Conservation (phyloP, 2,797 vertebrate genomes). For the Propithecus perrieri region DNA sequence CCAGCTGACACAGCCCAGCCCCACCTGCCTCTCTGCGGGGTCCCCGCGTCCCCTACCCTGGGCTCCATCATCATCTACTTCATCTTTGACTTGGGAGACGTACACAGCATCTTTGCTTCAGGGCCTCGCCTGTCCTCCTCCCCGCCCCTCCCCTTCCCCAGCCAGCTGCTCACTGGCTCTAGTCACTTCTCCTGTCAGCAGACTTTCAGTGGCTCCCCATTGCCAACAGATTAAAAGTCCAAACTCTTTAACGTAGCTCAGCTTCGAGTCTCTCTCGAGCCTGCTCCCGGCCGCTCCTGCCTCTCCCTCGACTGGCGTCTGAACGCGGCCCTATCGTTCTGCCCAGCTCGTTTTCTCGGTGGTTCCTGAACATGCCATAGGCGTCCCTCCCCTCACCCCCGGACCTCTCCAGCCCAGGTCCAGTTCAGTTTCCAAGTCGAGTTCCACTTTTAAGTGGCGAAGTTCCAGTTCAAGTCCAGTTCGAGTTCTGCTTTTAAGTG, state of each 20-base stretch:
- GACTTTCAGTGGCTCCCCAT: neutral
- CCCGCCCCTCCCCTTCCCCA: neutral
- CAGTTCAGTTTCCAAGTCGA: neutral
- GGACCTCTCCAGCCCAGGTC: neutral
- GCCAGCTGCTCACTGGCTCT: rapidly evolving
- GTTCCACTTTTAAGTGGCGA: neutral
- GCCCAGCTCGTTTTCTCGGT: neutral
- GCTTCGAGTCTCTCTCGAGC: neutral
- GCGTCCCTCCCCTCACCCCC: rapidly evolving
- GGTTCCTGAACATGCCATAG: neutral
- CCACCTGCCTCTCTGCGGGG: neutral
- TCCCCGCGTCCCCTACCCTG: neutral
- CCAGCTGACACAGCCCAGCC: rapidly evolving
- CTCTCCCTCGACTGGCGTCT: rapidly evolving
- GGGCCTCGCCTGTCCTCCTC: neutral
- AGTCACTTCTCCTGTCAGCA: neutral
- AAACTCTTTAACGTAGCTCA: constrained; percentile 18
- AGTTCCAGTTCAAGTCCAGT: neutral
- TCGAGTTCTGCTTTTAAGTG: neutral
- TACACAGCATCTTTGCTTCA: neutral
- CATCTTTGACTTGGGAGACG: neutral
- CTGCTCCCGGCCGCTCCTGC: neutral
- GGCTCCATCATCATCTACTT: rapidly evolving
- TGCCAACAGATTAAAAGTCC: constrained; percentile 43
- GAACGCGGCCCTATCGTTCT: neutral